These are phyloP conservation scores for Drosophila fungiperda DNA, from an alignment of 2,888 invertebrate genomes.

Conservation along the genomic window DNA sequence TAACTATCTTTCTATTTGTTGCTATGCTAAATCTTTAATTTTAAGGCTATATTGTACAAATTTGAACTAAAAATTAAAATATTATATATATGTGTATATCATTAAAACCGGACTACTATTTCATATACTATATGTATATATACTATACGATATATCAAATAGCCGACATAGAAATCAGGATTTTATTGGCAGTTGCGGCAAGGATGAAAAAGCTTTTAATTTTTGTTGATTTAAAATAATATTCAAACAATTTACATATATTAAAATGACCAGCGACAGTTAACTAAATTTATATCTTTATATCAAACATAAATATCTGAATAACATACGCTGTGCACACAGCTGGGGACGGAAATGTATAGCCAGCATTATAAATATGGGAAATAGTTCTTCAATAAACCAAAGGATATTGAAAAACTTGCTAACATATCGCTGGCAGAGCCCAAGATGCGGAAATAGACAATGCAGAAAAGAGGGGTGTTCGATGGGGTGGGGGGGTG, in stretches of 20 bases:
- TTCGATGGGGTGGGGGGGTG: background rate
- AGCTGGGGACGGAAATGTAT: background rate
- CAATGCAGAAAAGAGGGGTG: conserved; percentile 17
- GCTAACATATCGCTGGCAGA: conserved; percentile 14
- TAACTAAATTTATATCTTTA: background rate
- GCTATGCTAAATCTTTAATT: background rate
- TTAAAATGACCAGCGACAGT: background rate
- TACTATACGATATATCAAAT: too few relatives aligned
- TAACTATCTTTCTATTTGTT: too few relatives aligned
- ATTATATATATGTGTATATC: background rate
- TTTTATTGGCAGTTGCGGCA: too few relatives aligned
- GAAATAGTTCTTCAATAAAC: background rate
- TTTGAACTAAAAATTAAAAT: background rate
- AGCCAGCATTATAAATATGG: background rate
- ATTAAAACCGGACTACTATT: background rate
- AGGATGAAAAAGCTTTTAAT: background rate
- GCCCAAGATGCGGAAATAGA: conserved; percentile 56
- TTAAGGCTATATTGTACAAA: background rate
- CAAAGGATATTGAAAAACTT: conserved; percentile 20
- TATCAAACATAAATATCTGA: background rate
- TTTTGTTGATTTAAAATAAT: background rate
- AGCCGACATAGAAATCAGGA: background rate
- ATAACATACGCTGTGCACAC: background rate
- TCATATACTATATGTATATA: too few relatives aligned
- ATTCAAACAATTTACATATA: background rate